Evolutionary conservation across 2,113 vertebrate species (phyloP).

Genomic region (Gallinago media): DNA sequence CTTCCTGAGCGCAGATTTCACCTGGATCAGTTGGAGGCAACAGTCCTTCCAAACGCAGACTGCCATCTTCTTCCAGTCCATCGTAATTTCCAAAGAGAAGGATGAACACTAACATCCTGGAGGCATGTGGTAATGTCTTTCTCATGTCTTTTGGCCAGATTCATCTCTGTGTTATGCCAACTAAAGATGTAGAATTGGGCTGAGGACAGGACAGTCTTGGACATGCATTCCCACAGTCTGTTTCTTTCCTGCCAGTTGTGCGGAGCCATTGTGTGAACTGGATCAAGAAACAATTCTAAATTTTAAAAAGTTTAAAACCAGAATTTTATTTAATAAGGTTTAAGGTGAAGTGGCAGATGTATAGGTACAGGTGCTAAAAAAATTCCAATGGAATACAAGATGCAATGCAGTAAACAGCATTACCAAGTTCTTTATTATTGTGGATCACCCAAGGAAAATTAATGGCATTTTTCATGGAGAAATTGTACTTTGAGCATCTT

Average conservation of each 20-base stretch:
- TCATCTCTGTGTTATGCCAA: background rate
- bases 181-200: background rate
- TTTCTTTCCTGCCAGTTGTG: background rate
- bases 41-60: background rate
- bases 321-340: background rate
- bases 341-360: background rate
- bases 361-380: background rate
- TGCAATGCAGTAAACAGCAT: background rate
- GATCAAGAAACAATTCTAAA: background rate
- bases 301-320: background rate
- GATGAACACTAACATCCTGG: background rate
- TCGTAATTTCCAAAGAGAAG: background rate
- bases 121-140: background rate
- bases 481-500: background rate
- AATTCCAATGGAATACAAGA: background rate
- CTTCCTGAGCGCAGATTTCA: background rate
- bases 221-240: background rate
- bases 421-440: background rate
- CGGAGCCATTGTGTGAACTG: background rate
- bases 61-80: background rate
- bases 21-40: background rate
- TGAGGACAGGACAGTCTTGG: background rate
- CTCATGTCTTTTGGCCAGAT: background rate
- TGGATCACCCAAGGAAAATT: background rate
- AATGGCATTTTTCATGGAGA: background rate